Evolutionary conservation across 2,797 vertebrate species (phyloP).

Genomic region (Falco novaeseelandiae): DNA sequence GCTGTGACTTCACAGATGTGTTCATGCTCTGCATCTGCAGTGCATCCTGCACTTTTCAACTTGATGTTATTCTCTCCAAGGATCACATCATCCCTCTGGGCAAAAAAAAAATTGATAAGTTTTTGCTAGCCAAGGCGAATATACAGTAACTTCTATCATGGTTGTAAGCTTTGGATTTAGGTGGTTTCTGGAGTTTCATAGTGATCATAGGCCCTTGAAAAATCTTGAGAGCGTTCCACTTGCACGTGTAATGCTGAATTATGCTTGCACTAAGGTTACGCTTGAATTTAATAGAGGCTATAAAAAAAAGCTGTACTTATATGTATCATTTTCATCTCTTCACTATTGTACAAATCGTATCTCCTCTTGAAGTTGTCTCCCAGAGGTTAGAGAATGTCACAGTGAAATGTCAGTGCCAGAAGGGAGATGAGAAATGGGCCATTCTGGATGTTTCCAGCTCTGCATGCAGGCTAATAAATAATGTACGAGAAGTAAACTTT

Average conservation of each 20-base stretch:
- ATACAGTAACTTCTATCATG: background rate
- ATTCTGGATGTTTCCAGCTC: background rate
- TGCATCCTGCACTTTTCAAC: background rate
- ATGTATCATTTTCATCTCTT: background rate
- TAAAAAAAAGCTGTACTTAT: background rate
- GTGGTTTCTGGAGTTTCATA: background rate
- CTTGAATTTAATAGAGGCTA: background rate
- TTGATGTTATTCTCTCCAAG: background rate
- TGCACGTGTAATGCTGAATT: background rate
- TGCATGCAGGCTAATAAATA: background rate
- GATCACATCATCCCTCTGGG: background rate
- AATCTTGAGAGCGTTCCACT: background rate
- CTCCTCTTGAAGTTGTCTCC: background rate
- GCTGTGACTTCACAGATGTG: background rate
- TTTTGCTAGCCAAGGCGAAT: background rate
- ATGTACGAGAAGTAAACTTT: background rate
- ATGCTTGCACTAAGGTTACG: background rate
- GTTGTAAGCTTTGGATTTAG: background rate
- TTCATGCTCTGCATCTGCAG: background rate
- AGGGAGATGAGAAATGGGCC: background rate
- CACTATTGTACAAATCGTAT: background rate
- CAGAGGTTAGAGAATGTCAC: background rate
- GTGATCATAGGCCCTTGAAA: background rate
- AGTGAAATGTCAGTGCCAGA: conserved; percentile 3
- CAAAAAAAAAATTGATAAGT: background rate